Evolutionary conservation across 2,888 invertebrate genomes (phyloP).

Genomic region (Seira sanloemensis): DNA sequence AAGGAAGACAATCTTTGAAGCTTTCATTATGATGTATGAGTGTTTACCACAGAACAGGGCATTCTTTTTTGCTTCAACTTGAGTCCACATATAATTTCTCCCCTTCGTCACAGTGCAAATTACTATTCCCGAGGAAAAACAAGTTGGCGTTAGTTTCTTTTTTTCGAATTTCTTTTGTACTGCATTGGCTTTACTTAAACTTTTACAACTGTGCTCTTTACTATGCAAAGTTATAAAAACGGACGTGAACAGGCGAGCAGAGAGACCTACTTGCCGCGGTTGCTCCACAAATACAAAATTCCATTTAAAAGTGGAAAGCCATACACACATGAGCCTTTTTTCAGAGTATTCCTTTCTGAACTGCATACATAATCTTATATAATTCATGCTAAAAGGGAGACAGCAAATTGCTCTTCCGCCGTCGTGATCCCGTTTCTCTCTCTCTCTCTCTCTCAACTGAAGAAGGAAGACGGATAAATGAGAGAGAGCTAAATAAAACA

Average conservation of each 20-base stretch:
- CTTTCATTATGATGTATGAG: constrained; percentile 50
- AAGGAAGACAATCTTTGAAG: constrained; percentile 49
- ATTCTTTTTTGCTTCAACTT: background rate
- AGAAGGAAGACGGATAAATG: too few species aligned
- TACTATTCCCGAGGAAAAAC: background rate
- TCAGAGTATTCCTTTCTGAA: background rate
- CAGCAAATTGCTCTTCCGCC: background rate
- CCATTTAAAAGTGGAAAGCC: background rate
- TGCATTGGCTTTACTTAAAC: background rate
- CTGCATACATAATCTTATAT: background rate
- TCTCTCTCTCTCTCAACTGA: too few species aligned
- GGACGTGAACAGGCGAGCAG: background rate
- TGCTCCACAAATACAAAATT: background rate
- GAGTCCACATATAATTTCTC: background rate
- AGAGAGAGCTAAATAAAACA: background rate
- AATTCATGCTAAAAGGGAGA: background rate
- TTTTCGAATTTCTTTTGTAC: background rate
- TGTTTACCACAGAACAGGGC: background rate
- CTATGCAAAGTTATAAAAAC: background rate
- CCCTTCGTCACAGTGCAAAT: constrained; percentile 26
- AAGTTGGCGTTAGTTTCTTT: constrained; percentile 6
- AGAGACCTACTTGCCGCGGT: background rate
- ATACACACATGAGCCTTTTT: too few species aligned
- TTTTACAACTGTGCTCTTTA: constrained; percentile 9
- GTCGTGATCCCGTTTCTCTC: background rate